Evolutionary conservation across 2,797 vertebrate species (phyloP), one percentile per base, ranked within the genome.

Genomic region (Taenioides sp.): DNA sequence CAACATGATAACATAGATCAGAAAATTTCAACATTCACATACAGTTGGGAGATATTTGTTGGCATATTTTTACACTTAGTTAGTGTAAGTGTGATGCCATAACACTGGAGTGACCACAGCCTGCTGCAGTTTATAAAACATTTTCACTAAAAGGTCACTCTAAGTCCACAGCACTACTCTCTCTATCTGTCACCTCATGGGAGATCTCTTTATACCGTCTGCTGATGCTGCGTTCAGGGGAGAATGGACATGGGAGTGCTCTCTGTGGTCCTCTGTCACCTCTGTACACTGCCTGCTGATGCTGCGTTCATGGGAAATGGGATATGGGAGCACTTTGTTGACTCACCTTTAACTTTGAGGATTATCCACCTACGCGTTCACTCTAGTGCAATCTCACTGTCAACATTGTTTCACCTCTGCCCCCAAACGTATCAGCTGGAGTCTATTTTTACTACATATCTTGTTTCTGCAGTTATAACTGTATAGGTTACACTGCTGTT

Each of bases 251-350:
- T 9, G 58, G 25, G 58, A 60, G 58, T 73, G 76, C 72, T 75
- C 65, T 81, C 62, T 60, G 27, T 43, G 23, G 74, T 81, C 70
- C 52, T 59, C 74, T 69, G 72, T 86, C 79, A 77, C 71, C 72
- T 77, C 79, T 69, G 65, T 52, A 20, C 70, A 66, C 54, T 23
- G 40, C 81, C 76, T 90, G 87, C 87, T 89, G 88, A 91, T 83
- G 85, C 81, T 91, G 86, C 86, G 67, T 80, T 85, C 61, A 73
- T 71, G 77, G 81, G 75, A 83, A 81, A 90, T 87, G 81, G 77
- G 80, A 81, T 85, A 81, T 14, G 60, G 71, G 40, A 66, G 52
- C 77, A 67, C 71, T 78, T 60, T 69, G 67, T 73, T 69, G 59
- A 5, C 71, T 81, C 75, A 81, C 80, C 79, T 76, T 65, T 70